A percentile compares a stretch with the other conserved stretches of the same genome.
phyloP scores from a whole-genome alignment of 2,888 invertebrate genomes.

The Ormyrus rosae region DNA sequence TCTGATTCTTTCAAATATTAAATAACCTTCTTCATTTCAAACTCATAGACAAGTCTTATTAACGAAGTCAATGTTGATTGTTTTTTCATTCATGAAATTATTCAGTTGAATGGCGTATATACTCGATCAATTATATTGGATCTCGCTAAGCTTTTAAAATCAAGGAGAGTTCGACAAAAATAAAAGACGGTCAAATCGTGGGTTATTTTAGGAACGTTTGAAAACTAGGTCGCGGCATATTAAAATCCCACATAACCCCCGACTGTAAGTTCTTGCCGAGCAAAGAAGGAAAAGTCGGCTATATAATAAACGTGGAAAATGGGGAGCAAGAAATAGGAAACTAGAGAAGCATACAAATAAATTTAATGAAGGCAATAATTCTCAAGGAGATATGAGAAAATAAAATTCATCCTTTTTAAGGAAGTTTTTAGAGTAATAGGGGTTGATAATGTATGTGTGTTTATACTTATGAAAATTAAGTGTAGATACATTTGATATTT shows the following conservation, averaged over 20 bases:
- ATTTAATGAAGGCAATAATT: no score
- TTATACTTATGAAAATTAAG: no score
- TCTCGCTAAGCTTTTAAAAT: not conserved
- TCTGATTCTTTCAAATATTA: no score
- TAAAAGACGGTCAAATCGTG: not conserved
- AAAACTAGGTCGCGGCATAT: conserved; percentile 36
- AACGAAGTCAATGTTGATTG: not conserved
- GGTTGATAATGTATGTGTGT: no score
- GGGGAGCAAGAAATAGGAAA: no score
- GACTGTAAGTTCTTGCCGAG: conserved; percentile 21
- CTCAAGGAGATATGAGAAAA: no score
- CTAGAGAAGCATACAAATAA: no score
- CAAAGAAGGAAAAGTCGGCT: conserved; percentile 2
- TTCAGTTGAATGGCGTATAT: not conserved
- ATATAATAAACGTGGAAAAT: not conserved
- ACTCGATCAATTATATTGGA: conserved; percentile 1
- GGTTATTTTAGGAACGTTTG: conserved; percentile 14
- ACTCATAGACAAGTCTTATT: no score
- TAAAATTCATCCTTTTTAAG: no score
- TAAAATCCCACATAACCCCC: conserved; percentile 30
- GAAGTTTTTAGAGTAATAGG: no score
- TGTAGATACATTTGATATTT: no score
- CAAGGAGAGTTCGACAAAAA: not conserved
- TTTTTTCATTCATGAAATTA: conserved; percentile 8
- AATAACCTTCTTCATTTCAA: no score